Conservation (phyloP, 2,888 invertebrate genomes). For the Meiosimyza decipiens region DNA sequence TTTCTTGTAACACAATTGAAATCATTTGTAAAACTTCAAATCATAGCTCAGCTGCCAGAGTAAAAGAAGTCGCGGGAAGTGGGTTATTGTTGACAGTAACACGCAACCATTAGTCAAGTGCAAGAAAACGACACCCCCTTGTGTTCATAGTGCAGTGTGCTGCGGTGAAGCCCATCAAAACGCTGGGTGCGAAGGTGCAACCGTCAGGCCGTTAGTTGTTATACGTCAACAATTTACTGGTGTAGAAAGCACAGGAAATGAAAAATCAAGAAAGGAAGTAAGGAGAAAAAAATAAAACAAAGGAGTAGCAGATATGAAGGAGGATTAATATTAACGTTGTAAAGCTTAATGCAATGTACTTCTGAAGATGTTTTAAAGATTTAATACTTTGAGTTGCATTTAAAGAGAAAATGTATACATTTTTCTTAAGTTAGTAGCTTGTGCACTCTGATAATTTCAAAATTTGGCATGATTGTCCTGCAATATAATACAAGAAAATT, state of each 20-base stretch:
- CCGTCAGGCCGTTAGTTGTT: background rate
- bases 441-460: too few species aligned
- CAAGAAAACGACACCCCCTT: background rate
- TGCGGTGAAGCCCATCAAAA: background rate
- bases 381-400: too few species aligned
- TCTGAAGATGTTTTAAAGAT: too few species aligned
- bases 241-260: conserved; percentile 15
- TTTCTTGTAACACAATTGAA: conserved; percentile 30
- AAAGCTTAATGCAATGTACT: too few species aligned
- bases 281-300: background rate
- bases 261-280: background rate
- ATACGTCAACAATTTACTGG: conserved; percentile 1
- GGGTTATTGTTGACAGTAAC: conserved; percentile 51
- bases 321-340: too few species aligned
- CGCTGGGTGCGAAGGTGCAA: background rate
- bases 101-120: conserved; percentile 59
- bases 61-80: conserved; percentile 34
- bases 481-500: too few species aligned
- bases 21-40: conserved; percentile 30
- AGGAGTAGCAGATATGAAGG: too few species aligned
- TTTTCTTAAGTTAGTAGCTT: too few species aligned
- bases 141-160: too few species aligned
- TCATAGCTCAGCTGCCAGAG: conserved; percentile 44
- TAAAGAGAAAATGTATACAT: too few species aligned
- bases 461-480: too few species aligned